Conservation (phyloP, 2,888 invertebrate genomes). For the Clepsis dumicolana region DNA sequence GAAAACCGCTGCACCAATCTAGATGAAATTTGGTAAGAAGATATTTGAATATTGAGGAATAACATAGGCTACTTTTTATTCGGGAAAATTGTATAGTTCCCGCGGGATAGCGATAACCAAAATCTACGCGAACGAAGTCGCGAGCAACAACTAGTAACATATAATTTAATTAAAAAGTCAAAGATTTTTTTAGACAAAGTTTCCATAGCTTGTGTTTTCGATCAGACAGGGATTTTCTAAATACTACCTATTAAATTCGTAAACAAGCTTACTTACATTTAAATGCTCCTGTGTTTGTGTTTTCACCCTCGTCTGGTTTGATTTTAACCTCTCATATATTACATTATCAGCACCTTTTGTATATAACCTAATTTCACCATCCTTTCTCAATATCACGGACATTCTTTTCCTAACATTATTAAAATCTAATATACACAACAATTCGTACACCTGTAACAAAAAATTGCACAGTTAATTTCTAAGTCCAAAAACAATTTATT, state of each 20-base stretch:
- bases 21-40: too few relatives aligned
- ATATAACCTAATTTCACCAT: slow-evolving; percentile 94
- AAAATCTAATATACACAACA: slow-evolving; percentile 99
- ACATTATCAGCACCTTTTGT: slow-evolving; percentile 99
- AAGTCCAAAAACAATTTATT: neutral
- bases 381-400: slow-evolving; percentile 96
- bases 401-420: slow-evolving; percentile 99
- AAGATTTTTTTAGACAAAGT: too few relatives aligned
- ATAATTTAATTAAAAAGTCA: too few relatives aligned
- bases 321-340: slow-evolving; percentile 96
- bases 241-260: neutral
- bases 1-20: too few relatives aligned
- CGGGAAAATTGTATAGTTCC: too few relatives aligned
- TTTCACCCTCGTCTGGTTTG: slow-evolving; percentile 91
- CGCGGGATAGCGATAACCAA: too few relatives aligned
- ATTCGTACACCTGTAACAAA: slow-evolving; percentile 93
- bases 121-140: too few relatives aligned
- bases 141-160: too few relatives aligned
- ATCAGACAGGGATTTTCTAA: neutral
- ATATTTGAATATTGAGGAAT: too few relatives aligned
- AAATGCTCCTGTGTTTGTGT: slow-evolving; percentile 96
- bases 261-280: slow-evolving; percentile 91
- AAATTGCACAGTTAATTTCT: slow-evolving; percentile 37
- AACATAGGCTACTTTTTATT: too few relatives aligned
- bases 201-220: neutral